Percentiles rank a stretch among this genome's conserved stretches.
These are phyloP conservation scores for Dicranocentrus wangi DNA, from an alignment of 2,888 invertebrate genomes.

Conservation along the genomic window DNA sequence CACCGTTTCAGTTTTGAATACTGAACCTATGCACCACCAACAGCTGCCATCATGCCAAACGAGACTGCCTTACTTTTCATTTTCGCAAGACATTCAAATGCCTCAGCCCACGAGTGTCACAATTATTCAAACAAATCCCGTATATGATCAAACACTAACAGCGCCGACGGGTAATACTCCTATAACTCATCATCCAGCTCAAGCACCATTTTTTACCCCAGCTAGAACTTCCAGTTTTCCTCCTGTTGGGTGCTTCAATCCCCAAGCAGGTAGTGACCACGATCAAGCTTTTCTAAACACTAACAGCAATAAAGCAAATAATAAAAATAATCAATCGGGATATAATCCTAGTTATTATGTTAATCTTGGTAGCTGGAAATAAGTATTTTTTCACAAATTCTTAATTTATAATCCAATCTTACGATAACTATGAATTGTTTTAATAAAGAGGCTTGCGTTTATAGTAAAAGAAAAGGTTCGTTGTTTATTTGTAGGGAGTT, in stretches of 20 bases:
- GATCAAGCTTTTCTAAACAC: conserved; percentile 29
- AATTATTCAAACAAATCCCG: conserved; percentile 28
- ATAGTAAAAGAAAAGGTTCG: not conserved
- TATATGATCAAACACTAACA: not conserved
- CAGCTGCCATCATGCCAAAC: not conserved
- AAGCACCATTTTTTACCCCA: not conserved
- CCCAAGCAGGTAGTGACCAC: conserved; percentile 3
- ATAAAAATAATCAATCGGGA: not conserved
- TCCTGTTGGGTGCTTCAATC: conserved; percentile 15
- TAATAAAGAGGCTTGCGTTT: conserved; percentile 4
- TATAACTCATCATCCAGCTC: no score
- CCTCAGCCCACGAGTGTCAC: conserved; percentile 25
- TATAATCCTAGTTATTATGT: conserved; percentile 54
- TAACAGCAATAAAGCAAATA: not conserved
- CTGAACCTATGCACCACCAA: no score
- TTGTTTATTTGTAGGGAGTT: not conserved
- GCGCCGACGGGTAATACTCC: not conserved
- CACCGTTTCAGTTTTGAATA: not conserved
- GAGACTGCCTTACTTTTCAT: conserved; percentile 27
- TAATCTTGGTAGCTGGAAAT: conserved; percentile 57
- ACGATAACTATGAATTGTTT: no score
- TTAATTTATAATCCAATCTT: not conserved
- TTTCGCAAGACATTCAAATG: not conserved
- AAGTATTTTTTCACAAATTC: not conserved
- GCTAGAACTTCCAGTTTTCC: conserved; percentile 14